Evolutionary conservation across 2,888 invertebrate species (phyloP).

Genomic region (Caenorhabditis sp.): DNA sequence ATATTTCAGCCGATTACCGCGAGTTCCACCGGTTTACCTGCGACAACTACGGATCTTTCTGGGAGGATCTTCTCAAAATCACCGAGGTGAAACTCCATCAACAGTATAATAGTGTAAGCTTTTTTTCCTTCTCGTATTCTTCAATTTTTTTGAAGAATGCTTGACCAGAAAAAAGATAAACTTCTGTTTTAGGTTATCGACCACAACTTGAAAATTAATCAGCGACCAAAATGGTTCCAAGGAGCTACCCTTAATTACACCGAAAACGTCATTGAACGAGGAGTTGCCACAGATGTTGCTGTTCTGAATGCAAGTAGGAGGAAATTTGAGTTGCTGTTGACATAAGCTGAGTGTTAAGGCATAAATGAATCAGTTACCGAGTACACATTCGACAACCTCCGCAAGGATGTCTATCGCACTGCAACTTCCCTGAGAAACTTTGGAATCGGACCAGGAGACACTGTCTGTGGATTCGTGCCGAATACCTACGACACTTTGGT

Average conservation of each 20-base stretch:
- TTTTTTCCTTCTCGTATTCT: background rate
- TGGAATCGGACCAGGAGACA: slow-evolving; percentile 83
- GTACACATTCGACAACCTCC: slow-evolving; percentile 69
- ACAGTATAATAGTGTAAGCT: slow-evolving; percentile 68
- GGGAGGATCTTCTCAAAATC: slow-evolving; percentile 85
- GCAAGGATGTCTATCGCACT: slow-evolving; percentile 74
- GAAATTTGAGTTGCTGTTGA: background rate
- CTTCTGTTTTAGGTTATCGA: slow-evolving; percentile 85
- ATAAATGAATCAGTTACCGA: slow-evolving; percentile 52
- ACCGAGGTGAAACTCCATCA: slow-evolving; percentile 84
- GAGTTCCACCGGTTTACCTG: slow-evolving; percentile 85
- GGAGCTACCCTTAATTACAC: slow-evolving; percentile 85
- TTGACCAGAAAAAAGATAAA: too few species aligned
- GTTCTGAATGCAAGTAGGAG: slow-evolving; percentile 60
- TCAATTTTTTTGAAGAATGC: slow-evolving; percentile 6
- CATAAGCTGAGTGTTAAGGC: background rate
- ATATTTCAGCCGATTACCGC: slow-evolving; percentile 83
- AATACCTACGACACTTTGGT: slow-evolving; percentile 85
- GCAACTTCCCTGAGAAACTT: slow-evolving; percentile 70
- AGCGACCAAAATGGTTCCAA: slow-evolving; percentile 86
- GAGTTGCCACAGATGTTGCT: slow-evolving; percentile 44
- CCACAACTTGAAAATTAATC: slow-evolving; percentile 83
- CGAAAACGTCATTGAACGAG: slow-evolving; percentile 83
- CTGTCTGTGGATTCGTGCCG: slow-evolving; percentile 85
- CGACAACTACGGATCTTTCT: slow-evolving; percentile 85